Percentiles rank a stretch among this genome's conserved stretches.
Evolutionary conservation across 2,113 vertebrate genomes (phyloP).

Genomic region (Vireo altiloquus): DNA sequence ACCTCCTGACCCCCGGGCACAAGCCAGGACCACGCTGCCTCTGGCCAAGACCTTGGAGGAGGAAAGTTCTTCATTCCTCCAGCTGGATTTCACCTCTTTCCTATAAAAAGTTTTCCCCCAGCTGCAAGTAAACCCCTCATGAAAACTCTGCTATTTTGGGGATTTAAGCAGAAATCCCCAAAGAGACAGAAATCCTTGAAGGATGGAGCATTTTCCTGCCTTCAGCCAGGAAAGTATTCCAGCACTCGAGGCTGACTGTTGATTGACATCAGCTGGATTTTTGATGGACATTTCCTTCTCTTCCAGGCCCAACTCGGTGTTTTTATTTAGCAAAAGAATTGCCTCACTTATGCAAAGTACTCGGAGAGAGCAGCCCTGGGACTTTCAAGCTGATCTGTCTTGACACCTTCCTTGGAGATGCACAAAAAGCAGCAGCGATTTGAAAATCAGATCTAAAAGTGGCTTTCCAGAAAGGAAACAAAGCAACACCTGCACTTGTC

Average conservation of each 20-base stretch:
- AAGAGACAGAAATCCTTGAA: background rate
- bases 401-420: conserved; percentile 12
- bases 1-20: background rate
- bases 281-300: background rate
- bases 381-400: background rate
- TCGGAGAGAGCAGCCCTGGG: background rate
- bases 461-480: conserved; percentile 35
- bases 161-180: background rate
- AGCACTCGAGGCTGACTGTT: background rate
- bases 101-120: background rate
- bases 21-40: background rate
- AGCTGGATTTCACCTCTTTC: background rate
- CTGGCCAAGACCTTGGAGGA: background rate
- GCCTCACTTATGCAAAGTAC: background rate
- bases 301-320: background rate
- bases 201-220: background rate
- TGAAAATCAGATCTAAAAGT: conserved; percentile 29
- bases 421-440: background rate
- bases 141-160: background rate
- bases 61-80: background rate
- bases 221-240: background rate
- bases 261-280: background rate
- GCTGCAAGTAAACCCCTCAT: background rate
- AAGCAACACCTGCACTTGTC: conserved; percentile 45
- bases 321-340: background rate